Evolutionary conservation across 2,888 invertebrate genomes (phyloP).

Genomic region (Lycocerus yunnanus): DNA sequence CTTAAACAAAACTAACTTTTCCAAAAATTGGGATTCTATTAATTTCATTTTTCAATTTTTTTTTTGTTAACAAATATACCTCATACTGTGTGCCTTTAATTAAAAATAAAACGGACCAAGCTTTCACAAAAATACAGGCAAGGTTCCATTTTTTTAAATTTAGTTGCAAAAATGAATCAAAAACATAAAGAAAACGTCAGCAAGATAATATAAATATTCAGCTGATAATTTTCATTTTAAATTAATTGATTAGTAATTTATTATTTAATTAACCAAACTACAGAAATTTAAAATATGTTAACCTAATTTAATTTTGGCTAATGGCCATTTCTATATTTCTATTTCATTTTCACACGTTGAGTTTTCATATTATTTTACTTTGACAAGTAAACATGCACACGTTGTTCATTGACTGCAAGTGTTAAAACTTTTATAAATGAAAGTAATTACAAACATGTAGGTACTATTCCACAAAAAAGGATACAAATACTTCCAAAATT

Average conservation of each 20-base stretch:
- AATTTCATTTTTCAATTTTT: too few relatives aligned
- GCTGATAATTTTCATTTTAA: background rate
- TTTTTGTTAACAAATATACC: too few relatives aligned
- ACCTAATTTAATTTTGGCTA: background rate
- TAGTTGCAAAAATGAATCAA: background rate
- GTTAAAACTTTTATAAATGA: background rate
- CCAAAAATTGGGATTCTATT: too few relatives aligned
- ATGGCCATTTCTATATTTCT: background rate
- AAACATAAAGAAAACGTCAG: background rate
- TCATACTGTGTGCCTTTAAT: too few relatives aligned
- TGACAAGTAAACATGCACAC: background rate
- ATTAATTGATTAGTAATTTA: background rate
- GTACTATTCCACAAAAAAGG: background rate
- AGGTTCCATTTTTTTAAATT: too few relatives aligned
- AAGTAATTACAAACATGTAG: background rate
- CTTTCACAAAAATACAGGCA: too few relatives aligned
- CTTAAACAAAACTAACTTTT: too few relatives aligned
- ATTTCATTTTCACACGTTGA: background rate
- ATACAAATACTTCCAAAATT: too few relatives aligned
- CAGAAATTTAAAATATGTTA: background rate
- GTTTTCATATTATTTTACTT: background rate
- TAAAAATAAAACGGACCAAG: too few relatives aligned
- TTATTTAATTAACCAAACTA: background rate
- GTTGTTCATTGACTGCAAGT: background rate
- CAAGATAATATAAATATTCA: too few relatives aligned